A percentile compares a stretch with the other conserved stretches of the same genome.
These are phyloP conservation scores for Micrastur ruficollis DNA, from an alignment of 2,797 vertebrate species.

Conservation along the genomic window DNA sequence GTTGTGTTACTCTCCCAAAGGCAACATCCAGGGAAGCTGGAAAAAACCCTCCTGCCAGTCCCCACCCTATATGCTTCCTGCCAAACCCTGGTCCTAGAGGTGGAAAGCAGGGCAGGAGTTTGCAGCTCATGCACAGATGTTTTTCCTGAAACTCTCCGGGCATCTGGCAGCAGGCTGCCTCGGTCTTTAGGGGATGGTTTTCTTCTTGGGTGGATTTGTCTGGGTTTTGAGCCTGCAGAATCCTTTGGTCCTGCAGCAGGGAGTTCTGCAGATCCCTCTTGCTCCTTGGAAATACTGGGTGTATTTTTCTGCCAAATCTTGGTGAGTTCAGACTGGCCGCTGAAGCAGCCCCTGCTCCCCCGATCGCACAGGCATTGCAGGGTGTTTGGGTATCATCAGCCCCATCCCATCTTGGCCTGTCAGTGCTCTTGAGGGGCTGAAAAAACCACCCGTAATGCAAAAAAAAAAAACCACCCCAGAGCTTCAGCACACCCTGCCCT, in stretches of 20 bases:
- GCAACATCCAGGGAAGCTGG: not conserved
- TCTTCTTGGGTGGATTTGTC: not conserved
- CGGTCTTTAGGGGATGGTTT: not conserved
- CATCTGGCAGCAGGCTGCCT: not conserved
- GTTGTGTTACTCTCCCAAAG: not conserved
- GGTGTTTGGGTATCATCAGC: not conserved
- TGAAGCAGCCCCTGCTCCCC: not conserved
- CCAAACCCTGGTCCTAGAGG: not conserved
- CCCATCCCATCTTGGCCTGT: not conserved
- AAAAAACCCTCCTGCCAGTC: not conserved
- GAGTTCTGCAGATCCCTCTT: not conserved
- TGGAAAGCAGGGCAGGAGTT: not conserved
- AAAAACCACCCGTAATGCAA: too few species aligned
- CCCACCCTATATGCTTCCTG: accelerated
- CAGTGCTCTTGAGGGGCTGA: accelerated
- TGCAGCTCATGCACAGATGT: accelerated
- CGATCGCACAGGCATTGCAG: not conserved
- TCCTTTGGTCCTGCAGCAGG: not conserved
- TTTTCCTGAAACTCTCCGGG: not conserved
- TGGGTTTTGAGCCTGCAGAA: not conserved
- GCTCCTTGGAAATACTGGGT: not conserved
- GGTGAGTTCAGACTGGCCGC: not conserved
- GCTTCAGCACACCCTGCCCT: not conserved
- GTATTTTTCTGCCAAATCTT: accelerated
- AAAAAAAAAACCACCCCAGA: not conserved